A percentile compares a stretch with the other conserved stretches of the same genome.
phyloP scores from a whole-genome alignment of 2,113 vertebrate species.

The Aleadryas rufinucha region DNA sequence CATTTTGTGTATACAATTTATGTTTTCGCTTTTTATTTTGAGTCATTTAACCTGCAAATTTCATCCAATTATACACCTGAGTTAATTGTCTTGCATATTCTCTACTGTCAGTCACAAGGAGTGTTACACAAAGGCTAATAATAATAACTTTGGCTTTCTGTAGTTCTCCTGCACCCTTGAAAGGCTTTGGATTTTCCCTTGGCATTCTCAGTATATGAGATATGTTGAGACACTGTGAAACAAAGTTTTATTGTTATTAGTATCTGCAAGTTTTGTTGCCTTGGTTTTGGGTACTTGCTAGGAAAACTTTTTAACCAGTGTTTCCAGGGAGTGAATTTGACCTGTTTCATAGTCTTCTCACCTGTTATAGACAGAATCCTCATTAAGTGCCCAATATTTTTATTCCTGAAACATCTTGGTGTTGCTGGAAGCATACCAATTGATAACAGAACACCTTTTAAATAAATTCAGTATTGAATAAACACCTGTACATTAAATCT shows the following conservation, averaged over 20 bases:
- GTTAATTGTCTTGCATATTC: background rate
- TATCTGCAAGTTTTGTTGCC: background rate
- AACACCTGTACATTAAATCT: conserved; percentile 51
- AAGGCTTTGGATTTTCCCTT: background rate
- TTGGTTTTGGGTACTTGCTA: background rate
- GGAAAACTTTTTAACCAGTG: background rate
- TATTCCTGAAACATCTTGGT: background rate
- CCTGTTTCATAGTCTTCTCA: background rate
- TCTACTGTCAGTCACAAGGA: background rate
- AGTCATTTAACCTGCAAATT: background rate
- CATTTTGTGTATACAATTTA: background rate
- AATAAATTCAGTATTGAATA: conserved; percentile 36
- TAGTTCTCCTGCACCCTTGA: background rate
- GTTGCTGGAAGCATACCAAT: conserved; percentile 15
- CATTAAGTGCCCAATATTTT: conserved; percentile 13
- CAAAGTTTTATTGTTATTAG: background rate
- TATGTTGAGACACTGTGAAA: background rate
- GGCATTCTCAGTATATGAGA: background rate
- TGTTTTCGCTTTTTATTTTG: background rate
- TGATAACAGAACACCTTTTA: conserved; percentile 30
- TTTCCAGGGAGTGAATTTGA: background rate
- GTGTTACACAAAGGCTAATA: background rate
- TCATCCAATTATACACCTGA: background rate
- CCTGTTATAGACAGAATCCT: background rate
- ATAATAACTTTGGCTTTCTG: background rate